phyloP scores from a whole-genome alignment of 2,113 vertebrate genomes.

The Corynorhinus townsendii region DNA sequence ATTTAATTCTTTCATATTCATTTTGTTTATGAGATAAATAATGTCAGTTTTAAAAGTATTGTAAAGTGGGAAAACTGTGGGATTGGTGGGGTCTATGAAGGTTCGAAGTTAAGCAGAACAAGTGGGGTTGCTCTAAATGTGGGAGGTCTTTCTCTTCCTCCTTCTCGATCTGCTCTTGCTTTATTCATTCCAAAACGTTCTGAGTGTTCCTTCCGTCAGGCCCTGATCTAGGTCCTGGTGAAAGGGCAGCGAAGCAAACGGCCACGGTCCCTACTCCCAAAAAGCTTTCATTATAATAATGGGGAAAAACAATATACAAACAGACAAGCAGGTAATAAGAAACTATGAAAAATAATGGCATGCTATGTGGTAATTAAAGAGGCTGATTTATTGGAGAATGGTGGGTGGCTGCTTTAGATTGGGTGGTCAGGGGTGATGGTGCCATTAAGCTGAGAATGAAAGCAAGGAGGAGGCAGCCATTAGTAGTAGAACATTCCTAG shows the following conservation, averaged over 20 bases:
- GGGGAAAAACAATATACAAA: neutral
- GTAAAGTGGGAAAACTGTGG: neutral
- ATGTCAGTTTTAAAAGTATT: neutral
- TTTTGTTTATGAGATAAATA: neutral
- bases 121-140: neutral
- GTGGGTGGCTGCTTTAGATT: neutral
- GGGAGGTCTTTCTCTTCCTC: neutral
- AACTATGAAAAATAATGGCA: neutral
- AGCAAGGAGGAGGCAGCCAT: neutral
- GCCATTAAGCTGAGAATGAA: neutral
- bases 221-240: neutral
- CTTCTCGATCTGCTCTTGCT: neutral
- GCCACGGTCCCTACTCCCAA: neutral
- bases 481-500: neutral
- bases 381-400: neutral
- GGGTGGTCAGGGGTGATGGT: neutral
- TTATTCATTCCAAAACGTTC: neutral
- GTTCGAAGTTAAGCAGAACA: neutral
- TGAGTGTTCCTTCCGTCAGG: neutral
- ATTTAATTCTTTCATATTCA: neutral
- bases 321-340: neutral
- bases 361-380: rapidly evolving
- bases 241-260: neutral
- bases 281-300: neutral
- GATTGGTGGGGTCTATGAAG: neutral